A percentile compares a stretch with the other conserved stretches of the same genome.
These are phyloP conservation scores for Calycopis cecrops DNA, from an alignment of 1,140 invertebrate species.

Conservation along the genomic window DNA sequence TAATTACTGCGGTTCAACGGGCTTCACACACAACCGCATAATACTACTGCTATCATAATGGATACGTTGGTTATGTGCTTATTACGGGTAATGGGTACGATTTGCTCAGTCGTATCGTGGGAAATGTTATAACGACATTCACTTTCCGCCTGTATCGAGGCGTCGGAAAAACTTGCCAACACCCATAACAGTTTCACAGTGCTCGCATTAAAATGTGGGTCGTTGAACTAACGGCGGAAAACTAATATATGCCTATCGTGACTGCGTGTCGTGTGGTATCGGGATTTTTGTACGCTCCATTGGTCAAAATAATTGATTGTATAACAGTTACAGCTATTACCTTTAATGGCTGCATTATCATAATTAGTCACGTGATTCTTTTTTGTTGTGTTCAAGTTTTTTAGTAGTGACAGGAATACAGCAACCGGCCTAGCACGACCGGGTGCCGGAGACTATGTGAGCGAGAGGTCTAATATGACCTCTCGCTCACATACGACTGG, in stretches of 20 bases:
- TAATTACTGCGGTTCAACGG: constrained; percentile 1
- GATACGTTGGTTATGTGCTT: too few relatives aligned
- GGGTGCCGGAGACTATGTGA: too few relatives aligned
- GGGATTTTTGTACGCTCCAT: constrained; percentile 33
- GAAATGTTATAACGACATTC: constrained; percentile 47
- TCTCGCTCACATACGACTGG: too few relatives aligned
- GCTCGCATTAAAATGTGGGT: constrained; percentile 44
- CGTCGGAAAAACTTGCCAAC: constrained; percentile 32
- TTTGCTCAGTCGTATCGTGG: constrained; percentile 40
- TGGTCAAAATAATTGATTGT: constrained; percentile 34
- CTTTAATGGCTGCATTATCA: constrained; percentile 20
- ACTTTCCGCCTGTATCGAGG: constrained; percentile 48
- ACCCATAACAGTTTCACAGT: constrained; percentile 9
- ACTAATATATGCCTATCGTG: constrained; percentile 42
- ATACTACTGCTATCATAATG: background rate
- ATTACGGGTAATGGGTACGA: background rate
- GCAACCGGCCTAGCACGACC: too few relatives aligned
- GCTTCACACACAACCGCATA: background rate
- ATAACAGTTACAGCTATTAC: constrained; percentile 21
- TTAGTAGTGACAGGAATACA: too few relatives aligned
- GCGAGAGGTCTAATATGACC: too few relatives aligned
- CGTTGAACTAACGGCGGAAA: constrained; percentile 56
- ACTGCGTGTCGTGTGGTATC: constrained; percentile 32
- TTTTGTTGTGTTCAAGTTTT: background rate
- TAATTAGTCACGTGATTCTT: background rate